phyloP scores from a whole-genome alignment of 2,113 vertebrate species.

The Falcunculus frontatus region DNA sequence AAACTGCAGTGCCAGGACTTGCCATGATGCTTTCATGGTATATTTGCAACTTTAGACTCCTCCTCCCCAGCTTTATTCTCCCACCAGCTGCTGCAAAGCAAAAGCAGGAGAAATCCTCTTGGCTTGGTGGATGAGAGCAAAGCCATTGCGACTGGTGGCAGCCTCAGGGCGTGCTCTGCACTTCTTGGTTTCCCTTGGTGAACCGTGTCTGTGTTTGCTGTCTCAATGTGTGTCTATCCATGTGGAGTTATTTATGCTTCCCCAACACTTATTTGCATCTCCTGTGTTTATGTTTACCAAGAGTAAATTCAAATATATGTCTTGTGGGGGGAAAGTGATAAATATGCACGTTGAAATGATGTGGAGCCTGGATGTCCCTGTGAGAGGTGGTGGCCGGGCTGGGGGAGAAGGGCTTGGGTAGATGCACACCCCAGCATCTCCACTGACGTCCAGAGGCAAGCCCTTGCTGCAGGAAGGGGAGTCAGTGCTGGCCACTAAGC shows the following conservation, averaged over 20 bases:
- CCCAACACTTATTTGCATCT: conserved; percentile 43
- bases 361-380: conserved; percentile 17
- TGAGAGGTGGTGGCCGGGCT: background rate
- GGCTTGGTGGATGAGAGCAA: conserved; percentile 21
- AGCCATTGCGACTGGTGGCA: conserved; percentile 43
- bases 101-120: conserved; percentile 14
- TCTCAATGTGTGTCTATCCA: conserved; percentile 27
- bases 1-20: conserved; percentile 54
- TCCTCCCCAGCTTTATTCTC: conserved; percentile 59
- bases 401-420: background rate
- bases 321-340: conserved; percentile 9
- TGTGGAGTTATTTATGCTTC: conserved; percentile 63
- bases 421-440: background rate
- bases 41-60: conserved; percentile 46
- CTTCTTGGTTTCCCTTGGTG: conserved; percentile 60
- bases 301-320: conserved; percentile 54
- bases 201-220: conserved; percentile 44
- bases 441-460: accelerated
- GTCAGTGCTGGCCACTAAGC: background rate
- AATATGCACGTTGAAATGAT: conserved; percentile 46
- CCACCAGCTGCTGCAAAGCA: conserved; percentile 44
- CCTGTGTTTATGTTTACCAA: conserved; percentile 58
- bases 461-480: background rate
- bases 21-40: conserved; percentile 53
- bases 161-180: conserved; percentile 56